These are phyloP conservation scores for Sesamia inferens DNA, from an alignment of 2,888 invertebrate genomes.

Conservation along the genomic window DNA sequence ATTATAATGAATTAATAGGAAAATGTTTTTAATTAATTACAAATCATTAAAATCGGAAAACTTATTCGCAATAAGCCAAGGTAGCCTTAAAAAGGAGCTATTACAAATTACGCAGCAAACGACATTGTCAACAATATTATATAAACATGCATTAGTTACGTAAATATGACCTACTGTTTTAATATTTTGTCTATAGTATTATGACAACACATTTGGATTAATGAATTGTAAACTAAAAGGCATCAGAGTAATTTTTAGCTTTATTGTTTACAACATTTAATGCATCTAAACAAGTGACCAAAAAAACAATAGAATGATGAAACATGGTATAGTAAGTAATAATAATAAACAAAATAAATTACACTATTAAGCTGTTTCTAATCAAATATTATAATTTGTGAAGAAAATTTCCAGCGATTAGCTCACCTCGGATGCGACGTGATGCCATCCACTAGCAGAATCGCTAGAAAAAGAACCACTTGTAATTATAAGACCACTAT, in stretches of 20 bases:
- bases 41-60: background rate
- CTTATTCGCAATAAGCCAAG: constrained; percentile 18
- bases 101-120: constrained; percentile 19
- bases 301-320: constrained; percentile 3
- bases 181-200: background rate
- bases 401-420: constrained; percentile 41
- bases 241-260: background rate
- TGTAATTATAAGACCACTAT: constrained; percentile 93
- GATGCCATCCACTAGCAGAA: constrained; percentile 92
- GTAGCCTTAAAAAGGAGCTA: background rate
- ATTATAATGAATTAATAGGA: background rate
- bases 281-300: background rate
- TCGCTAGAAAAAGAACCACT: constrained; percentile 94
- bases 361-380: constrained; percentile 6
- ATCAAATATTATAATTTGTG: background rate
- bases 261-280: constrained; percentile 34
- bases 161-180: background rate
- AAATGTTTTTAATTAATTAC: background rate
- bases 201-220: background rate
- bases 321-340: background rate
- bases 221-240: background rate
- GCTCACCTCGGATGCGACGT: constrained; percentile 92
- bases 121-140: constrained; percentile 35
- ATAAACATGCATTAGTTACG: constrained; percentile 1
- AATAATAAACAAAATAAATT: background rate